Base-by-base conservation (phyloP, 2,797 vertebrate genomes). In the Picus viridis region DNA sequence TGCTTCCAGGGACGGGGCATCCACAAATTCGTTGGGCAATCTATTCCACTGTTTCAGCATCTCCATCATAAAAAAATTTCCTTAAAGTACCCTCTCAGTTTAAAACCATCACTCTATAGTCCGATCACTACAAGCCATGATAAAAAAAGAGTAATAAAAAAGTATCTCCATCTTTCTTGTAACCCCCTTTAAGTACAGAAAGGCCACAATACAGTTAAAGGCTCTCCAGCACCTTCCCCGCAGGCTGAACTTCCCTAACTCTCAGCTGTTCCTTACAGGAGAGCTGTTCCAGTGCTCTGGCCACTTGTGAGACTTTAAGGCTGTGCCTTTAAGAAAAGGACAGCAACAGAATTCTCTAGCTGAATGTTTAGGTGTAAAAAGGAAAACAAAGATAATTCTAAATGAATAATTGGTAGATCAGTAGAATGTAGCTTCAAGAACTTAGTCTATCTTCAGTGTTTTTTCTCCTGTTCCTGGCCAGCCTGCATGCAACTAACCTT, bases 121-220 rank as follows among this genome's bases (percentile, higher is more conserved):
- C 10, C 19, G n/a, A 9, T n/a, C 29, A 26, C 29, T 19, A 49
- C 19, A 51, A 19, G 12, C 10, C 1, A 0, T 16, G 11, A 34
- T 19, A n/a, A 83, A 83, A 88, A 63, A 6, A 39, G 39, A 39
- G 39, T 9, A 54, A 29, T 29, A 8, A 16, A 14, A 54, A 56
- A 27, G 29, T 9, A 12, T n/a, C 12, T 47, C 73, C 4, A 10
- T 54, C 26, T 53, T 88, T 71, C 18, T 78, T 59, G 3, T 4
- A 71, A 53, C 3, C 4, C 6, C 5, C 18, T 83, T 61, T 27
- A 83, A 36, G 3, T 54, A 63, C 0, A n/a, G 6, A 51, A 80
- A 70, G 15, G 26, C 6, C 4, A 30, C 13, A 49, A 4, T 24
- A 51, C 34, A 8, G 29, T 29, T 56, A 65, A 59, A 6, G 16